Percentiles rank a stretch among this genome's conserved stretches.
Conservation (phyloP, 2,888 invertebrate genomes). For the Microplitis deprimator region DNA sequence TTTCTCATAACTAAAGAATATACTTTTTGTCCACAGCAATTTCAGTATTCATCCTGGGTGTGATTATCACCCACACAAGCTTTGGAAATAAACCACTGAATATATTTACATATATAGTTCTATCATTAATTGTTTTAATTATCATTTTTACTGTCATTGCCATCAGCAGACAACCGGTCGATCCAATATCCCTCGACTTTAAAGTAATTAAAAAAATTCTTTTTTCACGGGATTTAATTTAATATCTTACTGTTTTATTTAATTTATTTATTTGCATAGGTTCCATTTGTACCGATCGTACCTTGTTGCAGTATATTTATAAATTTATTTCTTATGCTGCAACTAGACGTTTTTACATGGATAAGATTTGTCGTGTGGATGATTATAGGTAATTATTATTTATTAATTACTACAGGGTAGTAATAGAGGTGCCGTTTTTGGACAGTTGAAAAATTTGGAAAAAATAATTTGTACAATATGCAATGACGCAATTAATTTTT, state of each 20-base stretch:
- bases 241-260: background rate
- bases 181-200: constrained; percentile 78
- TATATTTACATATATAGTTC: constrained; percentile 70
- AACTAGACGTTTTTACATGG: constrained; percentile 89
- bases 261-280: constrained; percentile 72
- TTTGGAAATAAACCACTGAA: constrained; percentile 56
- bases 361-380: constrained; percentile 91
- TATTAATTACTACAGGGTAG: background rate
- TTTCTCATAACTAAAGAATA: background rate
- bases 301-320: constrained; percentile 89
- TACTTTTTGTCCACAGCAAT: constrained; percentile 71
- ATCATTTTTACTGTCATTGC: constrained; percentile 75
- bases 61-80: constrained; percentile 69
- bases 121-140: constrained; percentile 70
- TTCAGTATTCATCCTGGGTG: constrained; percentile 74
- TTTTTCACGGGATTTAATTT: background rate
- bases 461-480: too few species aligned
- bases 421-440: too few species aligned
- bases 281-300: constrained; percentile 88
- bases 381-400: constrained; percentile 76
- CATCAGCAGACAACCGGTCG: constrained; percentile 81
- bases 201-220: constrained; percentile 73
- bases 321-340: constrained; percentile 93
- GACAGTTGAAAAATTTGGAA: too few species aligned
- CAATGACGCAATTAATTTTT: too few species aligned